Conservation (phyloP, 2,888 invertebrate species). For the Carabus problematicus region DNA sequence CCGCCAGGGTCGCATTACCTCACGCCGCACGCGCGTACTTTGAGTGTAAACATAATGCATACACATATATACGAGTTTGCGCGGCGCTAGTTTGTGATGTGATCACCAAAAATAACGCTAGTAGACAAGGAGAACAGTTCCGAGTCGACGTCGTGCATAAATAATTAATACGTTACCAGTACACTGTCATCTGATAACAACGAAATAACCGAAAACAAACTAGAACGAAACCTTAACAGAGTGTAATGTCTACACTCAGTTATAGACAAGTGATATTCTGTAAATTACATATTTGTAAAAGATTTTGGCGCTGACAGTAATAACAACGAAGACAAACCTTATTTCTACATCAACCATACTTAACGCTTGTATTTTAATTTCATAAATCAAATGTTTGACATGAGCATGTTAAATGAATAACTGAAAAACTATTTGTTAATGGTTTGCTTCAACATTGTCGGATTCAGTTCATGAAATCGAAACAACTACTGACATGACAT, state of each 20-base stretch:
- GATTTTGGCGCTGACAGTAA: slow-evolving; percentile 10
- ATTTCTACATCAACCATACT: slow-evolving; percentile 16
- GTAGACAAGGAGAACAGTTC: slow-evolving; percentile 26
- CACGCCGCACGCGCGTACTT: slow-evolving; percentile 18
- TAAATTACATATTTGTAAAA: neutral
- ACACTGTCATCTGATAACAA: neutral
- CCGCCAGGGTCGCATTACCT: slow-evolving; percentile 15
- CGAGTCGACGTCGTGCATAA: slow-evolving; percentile 9
- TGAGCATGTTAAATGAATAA: slow-evolving; percentile 30
- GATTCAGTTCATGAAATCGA: too few relatives aligned
- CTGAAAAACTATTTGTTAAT: slow-evolving; percentile 17
- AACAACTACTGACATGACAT: too few relatives aligned
- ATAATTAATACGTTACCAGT: neutral
- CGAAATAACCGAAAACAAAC: neutral
- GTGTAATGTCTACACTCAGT: neutral
- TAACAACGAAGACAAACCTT: slow-evolving; percentile 20
- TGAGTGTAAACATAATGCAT: slow-evolving; percentile 3
- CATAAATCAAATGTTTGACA: slow-evolving; percentile 39
- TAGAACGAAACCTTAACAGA: neutral
- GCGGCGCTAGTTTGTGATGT: slow-evolving; percentile 17
- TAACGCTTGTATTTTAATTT: slow-evolving; percentile 33
- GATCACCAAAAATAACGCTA: slow-evolving; percentile 35
- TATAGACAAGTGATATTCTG: neutral
- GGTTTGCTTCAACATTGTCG: slow-evolving; percentile 3
- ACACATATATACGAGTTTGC: neutral